A percentile compares a stretch with the other conserved stretches of the same genome.
These are phyloP conservation scores for Ophonus ardosiacus DNA, from an alignment of 2,888 invertebrate genomes.

Conservation along the genomic window DNA sequence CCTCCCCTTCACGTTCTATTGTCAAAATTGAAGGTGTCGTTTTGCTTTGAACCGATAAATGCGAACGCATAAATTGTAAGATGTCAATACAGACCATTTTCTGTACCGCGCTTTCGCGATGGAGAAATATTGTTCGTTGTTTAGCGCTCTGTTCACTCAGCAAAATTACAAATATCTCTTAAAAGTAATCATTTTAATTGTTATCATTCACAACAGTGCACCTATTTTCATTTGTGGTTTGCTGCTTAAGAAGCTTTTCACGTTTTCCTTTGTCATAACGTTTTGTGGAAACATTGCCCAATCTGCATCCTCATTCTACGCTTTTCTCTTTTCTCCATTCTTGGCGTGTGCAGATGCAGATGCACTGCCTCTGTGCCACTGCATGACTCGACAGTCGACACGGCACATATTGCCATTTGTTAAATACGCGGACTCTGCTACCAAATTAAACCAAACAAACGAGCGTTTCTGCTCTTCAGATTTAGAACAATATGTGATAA, in stretches of 20 bases:
- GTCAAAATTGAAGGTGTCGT: slow-evolving; percentile 54
- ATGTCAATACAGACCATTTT: slow-evolving; percentile 49
- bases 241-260: slow-evolving; percentile 29
- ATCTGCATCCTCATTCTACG: not conserved
- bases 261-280: slow-evolving; percentile 5
- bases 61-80: slow-evolving; percentile 51
- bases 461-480: not conserved
- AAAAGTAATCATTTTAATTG: slow-evolving; percentile 42
- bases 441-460: slow-evolving; percentile 23
- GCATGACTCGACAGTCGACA: slow-evolving; percentile 8
- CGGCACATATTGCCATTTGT: slow-evolving; percentile 13
- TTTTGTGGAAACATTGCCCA: slow-evolving; percentile 22
- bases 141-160: slow-evolving; percentile 3
- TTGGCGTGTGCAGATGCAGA: slow-evolving; percentile 11
- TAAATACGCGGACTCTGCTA: not conserved
- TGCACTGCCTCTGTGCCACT: not conserved
- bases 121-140: slow-evolving; percentile 25
- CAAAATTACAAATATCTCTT: slow-evolving; percentile 40
- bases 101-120: not conserved
- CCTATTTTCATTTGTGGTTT: slow-evolving; percentile 18
- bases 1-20: slow-evolving; percentile 51
- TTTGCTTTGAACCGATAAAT: slow-evolving; percentile 51
- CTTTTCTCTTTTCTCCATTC: not conserved
- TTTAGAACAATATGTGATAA: not conserved
- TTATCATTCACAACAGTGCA: slow-evolving; percentile 24